These are phyloP conservation scores for Lapara coniferarum DNA, from an alignment of 2,888 invertebrate species.

Conservation along the genomic window DNA sequence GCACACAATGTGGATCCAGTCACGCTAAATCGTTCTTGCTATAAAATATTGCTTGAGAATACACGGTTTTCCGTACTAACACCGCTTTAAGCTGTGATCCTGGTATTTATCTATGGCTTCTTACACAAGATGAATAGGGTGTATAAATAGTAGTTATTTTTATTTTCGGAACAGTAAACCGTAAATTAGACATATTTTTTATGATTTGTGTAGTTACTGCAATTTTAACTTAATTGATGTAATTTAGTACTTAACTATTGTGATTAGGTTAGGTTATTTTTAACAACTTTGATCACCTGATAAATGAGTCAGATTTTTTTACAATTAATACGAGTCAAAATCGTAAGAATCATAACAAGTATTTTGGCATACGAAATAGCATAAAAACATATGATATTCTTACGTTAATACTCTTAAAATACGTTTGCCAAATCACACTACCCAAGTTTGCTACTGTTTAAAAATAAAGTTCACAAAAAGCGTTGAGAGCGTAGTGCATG, in stretches of 20 bases:
- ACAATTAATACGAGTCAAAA: too few relatives aligned
- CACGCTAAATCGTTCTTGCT: slow-evolving; percentile 24
- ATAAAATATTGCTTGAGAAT: slow-evolving; percentile 67
- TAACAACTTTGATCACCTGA: too few relatives aligned
- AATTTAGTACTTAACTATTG: too few relatives aligned
- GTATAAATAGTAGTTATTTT: background rate
- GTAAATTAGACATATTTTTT: too few relatives aligned
- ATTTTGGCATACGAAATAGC: too few relatives aligned
- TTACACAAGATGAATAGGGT: background rate
- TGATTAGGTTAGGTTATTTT: too few relatives aligned
- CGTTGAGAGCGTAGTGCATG: slow-evolving; percentile 49
- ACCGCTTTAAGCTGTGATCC: slow-evolving; percentile 3
- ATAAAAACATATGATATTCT: too few relatives aligned
- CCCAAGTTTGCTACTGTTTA: slow-evolving; percentile 32
- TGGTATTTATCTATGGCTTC: slow-evolving; percentile 3
- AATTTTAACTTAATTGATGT: too few relatives aligned
- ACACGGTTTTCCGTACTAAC: slow-evolving; percentile 48
- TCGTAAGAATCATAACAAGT: too few relatives aligned
- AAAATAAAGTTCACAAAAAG: slow-evolving; percentile 52
- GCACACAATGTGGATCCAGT: slow-evolving; percentile 1
- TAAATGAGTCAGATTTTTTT: too few relatives aligned
- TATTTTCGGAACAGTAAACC: too few relatives aligned
- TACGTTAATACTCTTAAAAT: background rate
- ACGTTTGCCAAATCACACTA: background rate
- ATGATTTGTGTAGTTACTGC: too few relatives aligned